These are phyloP conservation scores for Euthynnus affinis DNA, from an alignment of 2,797 vertebrate species.

Conservation along the genomic window DNA sequence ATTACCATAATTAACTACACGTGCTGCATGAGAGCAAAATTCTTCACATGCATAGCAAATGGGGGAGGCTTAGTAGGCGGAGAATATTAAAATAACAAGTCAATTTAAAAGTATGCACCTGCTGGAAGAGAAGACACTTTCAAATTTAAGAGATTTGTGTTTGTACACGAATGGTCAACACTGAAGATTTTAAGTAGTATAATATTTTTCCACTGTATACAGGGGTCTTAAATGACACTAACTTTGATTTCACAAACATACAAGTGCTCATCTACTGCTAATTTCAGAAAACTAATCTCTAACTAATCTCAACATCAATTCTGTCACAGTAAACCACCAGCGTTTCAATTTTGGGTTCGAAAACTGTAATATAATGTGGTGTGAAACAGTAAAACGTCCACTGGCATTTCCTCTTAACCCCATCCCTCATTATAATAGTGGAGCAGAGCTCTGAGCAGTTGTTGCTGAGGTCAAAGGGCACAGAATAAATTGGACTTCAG, in stretches of 20 bases:
- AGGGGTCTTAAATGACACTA: neutral
- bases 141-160: no score
- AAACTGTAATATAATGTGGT: neutral
- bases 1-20: no score
- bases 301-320: neutral
- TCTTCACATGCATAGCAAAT: no score
- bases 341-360: neutral
- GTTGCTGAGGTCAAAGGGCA: slow-evolving; percentile 51
- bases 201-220: neutral
- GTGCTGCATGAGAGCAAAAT: no score
- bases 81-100: no score
- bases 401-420: neutral
- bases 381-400: slow-evolving; percentile 9
- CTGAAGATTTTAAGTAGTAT: neutral
- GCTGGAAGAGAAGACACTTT: no score
- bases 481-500: slow-evolving; percentile 49
- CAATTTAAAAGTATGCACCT: no score
- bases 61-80: no score
- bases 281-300: neutral
- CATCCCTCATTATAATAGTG: slow-evolving; percentile 7
- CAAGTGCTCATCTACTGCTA: neutral
- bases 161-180: no score
- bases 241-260: neutral
- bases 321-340: neutral
- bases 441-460: slow-evolving; percentile 15